A percentile compares a stretch with the other conserved stretches of the same genome.
These are phyloP conservation scores for Salvator merianae DNA, from an alignment of 2,113 vertebrate species.

Conservation along the genomic window DNA sequence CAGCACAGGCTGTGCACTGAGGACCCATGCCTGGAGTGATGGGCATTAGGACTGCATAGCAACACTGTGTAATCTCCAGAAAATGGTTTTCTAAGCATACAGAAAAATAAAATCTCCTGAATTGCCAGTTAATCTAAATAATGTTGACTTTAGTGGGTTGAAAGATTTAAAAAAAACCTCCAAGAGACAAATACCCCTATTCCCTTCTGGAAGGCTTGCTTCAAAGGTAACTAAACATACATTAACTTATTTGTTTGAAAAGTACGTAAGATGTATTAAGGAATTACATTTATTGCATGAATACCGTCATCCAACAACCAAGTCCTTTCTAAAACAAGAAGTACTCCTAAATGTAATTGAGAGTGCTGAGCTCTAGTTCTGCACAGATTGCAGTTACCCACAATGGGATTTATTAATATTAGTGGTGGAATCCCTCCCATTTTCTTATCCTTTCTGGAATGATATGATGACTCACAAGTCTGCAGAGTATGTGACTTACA, in stretches of 20 bases:
- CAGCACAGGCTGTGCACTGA: too few relatives aligned
- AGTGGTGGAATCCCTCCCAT: background rate
- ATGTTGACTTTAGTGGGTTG: conserved; percentile 30
- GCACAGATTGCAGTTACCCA: conserved; percentile 1
- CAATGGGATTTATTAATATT: background rate
- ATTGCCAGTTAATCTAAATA: conserved; percentile 20
- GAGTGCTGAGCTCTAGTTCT: background rate
- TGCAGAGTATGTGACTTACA: background rate
- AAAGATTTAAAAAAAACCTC: conserved; percentile 23
- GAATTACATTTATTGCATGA: background rate
- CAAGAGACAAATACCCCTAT: background rate
- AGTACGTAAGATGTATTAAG: background rate
- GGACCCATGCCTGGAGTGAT: too few relatives aligned
- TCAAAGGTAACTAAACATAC: background rate
- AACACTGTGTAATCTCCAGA: background rate
- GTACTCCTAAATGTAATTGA: conserved; percentile 34
- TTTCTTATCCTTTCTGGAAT: background rate
- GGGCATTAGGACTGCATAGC: too few relatives aligned
- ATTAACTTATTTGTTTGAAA: too few relatives aligned
- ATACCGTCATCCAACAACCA: conserved; percentile 19
- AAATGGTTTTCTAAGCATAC: conserved; percentile 32
- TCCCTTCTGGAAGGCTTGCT: background rate
- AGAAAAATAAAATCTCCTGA: conserved; percentile 40
- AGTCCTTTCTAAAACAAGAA: background rate
- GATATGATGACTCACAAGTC: background rate